These are phyloP conservation scores for Glaucomys volans DNA, from an alignment of 2,113 vertebrate genomes.

Conservation along the genomic window DNA sequence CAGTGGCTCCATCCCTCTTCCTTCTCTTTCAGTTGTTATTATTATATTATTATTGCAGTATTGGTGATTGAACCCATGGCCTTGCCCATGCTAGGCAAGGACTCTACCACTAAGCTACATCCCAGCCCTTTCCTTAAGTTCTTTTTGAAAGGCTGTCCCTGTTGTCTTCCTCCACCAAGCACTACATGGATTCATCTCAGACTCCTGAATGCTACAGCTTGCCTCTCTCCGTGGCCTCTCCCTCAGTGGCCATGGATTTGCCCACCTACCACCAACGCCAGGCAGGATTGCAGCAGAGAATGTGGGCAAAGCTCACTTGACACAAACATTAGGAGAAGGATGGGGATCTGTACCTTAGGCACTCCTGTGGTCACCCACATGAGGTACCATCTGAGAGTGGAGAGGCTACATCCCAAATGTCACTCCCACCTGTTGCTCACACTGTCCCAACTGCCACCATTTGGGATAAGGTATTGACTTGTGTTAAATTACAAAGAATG, in stretches of 20 bases:
- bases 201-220: neutral
- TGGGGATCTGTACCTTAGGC: neutral
- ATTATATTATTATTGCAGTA: too few species aligned
- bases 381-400: neutral
- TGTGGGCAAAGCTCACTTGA: neutral
- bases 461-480: neutral
- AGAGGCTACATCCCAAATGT: neutral
- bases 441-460: neutral
- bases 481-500: neutral
- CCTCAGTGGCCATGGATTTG: neutral
- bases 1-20: neutral
- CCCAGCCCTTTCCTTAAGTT: neutral
- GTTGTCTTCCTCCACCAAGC: neutral
- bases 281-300: neutral
- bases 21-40: neutral
- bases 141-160: neutral
- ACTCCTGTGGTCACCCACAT: neutral
- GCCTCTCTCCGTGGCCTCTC: neutral
- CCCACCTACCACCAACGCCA: neutral
- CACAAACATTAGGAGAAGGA: neutral
- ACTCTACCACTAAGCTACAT: too few species aligned
- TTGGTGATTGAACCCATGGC: too few species aligned
- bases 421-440: neutral
- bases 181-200: neutral
- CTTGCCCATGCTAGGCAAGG: too few species aligned